These are phyloP conservation scores for Xenentodon cancila DNA, from an alignment of 2,797 vertebrate genomes.

Conservation along the genomic window DNA sequence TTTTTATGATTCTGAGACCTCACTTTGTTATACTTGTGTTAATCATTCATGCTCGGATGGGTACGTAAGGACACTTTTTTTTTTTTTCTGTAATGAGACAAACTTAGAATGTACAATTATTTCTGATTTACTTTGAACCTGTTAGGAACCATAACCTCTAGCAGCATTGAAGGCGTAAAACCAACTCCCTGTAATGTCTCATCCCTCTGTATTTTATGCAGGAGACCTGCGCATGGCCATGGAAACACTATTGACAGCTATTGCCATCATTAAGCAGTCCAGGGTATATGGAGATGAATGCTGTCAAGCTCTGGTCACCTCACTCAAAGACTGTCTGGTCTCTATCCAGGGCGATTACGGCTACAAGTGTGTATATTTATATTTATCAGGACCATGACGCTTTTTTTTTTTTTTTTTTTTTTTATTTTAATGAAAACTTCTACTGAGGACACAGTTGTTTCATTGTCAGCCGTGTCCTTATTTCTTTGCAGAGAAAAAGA, in stretches of 20 bases:
- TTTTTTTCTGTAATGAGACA: background rate
- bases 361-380: constrained; percentile 67
- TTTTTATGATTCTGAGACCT: too few species aligned
- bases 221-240: constrained; percentile 91
- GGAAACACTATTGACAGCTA: constrained; percentile 94
- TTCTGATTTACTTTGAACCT: background rate
- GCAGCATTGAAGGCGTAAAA: too few species aligned
- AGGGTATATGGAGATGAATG: constrained; percentile 90
- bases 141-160: constrained; percentile 5
- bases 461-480: background rate
- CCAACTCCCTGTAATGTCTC: background rate
- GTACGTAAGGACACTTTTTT: background rate
- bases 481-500: constrained; percentile 78
- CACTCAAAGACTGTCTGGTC: constrained; percentile 94
- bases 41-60: background rate
- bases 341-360: constrained; percentile 82
- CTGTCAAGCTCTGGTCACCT: constrained; percentile 92
- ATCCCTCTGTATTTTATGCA: constrained; percentile 55
- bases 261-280: constrained; percentile 96
- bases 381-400: background rate
- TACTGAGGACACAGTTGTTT: background rate
- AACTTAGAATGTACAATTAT: background rate
- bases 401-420: background rate
- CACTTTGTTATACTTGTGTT: too few species aligned
- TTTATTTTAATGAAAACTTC: background rate